A percentile compares a stretch with the other conserved stretches of the same genome.
phyloP scores from a whole-genome alignment of 2,888 invertebrate genomes.

The Coleophora deauratella region DNA sequence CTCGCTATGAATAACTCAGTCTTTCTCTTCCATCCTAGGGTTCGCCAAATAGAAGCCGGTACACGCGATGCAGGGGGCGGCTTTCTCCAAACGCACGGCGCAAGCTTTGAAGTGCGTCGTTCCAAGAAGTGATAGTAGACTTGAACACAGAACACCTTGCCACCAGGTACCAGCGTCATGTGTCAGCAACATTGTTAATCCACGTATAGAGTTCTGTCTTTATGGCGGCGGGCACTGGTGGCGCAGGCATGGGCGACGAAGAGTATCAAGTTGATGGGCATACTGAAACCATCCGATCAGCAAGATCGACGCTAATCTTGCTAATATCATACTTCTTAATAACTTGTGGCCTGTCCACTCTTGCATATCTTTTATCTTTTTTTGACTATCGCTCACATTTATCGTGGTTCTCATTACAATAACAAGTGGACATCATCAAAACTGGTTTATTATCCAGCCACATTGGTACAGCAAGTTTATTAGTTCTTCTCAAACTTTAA shows the following conservation, averaged over 20 bases:
- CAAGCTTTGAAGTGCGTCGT: background rate
- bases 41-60: background rate
- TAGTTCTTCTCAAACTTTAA: too few relatives aligned
- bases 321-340: too few relatives aligned
- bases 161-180: constrained; percentile 2
- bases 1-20: constrained; percentile 1
- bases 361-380: too few relatives aligned
- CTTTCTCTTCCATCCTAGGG: background rate
- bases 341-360: too few relatives aligned
- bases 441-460: too few relatives aligned
- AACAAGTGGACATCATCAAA: too few relatives aligned
- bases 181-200: constrained; percentile 6
- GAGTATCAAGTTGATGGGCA: too few relatives aligned
- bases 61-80: background rate
- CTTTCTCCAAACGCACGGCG: background rate
- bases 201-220: constrained; percentile 3
- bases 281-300: too few relatives aligned
- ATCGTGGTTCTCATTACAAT: too few relatives aligned
- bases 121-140: background rate
- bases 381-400: too few relatives aligned
- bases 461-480: too few relatives aligned
- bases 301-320: too few relatives aligned
- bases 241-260: background rate
- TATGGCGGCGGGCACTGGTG: background rate
- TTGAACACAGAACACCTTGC: constrained; percentile 1